phyloP scores from a whole-genome alignment of 2,113 vertebrate species.

The Tachuris rubrigastra region DNA sequence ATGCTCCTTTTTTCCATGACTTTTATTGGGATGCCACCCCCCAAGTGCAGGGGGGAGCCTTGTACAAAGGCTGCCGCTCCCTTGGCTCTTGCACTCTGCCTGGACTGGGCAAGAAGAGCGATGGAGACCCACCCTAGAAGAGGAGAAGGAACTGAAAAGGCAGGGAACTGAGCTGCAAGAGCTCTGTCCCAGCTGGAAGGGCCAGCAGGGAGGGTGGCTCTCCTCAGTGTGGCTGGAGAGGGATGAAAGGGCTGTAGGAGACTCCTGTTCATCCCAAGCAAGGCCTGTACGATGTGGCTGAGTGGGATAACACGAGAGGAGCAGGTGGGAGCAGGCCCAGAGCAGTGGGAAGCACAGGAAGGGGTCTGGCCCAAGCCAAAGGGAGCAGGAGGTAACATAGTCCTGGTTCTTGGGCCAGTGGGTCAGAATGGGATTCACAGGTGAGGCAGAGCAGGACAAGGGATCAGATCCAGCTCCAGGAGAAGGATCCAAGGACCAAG shows the following conservation, averaged over 20 bases:
- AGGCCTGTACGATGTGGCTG: not conserved
- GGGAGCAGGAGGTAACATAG: not conserved
- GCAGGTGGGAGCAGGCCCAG: not conserved
- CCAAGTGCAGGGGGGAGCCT: not conserved
- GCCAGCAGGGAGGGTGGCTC: not conserved
- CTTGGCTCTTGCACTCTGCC: not conserved
- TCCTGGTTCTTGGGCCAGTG: not conserved
- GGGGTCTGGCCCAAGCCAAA: not conserved
- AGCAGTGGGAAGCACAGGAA: not conserved
- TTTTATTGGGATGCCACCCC: not conserved
- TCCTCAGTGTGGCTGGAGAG: not conserved
- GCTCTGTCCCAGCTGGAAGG: not conserved
- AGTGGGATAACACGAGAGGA: not conserved
- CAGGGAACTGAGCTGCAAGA: not conserved
- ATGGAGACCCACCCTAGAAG: not conserved
- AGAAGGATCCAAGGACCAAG: not conserved
- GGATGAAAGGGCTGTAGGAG: not conserved
- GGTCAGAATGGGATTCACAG: not conserved
- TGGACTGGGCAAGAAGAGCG: not conserved
- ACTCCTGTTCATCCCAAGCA: not conserved
- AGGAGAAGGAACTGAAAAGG: not conserved
- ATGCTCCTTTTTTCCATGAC: not conserved
- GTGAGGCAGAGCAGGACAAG: rapidly evolving
- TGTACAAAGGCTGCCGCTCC: not conserved
- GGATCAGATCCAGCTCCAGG: not conserved